A percentile compares a stretch with the other conserved stretches of the same genome.
Conservation (phyloP, 2,797 vertebrate species). For the Cirrhinus molitorella region DNA sequence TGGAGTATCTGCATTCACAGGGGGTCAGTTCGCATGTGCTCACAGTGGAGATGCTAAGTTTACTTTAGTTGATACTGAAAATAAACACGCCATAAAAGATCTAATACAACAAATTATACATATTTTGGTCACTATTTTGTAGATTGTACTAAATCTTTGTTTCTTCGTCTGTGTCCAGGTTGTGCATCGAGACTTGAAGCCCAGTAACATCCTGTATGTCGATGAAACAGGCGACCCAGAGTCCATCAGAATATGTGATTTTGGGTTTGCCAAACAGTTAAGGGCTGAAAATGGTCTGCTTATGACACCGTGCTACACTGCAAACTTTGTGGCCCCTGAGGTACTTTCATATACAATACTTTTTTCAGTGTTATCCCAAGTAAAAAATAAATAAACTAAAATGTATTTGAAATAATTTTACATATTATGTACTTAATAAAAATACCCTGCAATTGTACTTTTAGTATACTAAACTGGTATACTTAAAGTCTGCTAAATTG, state of each 20-base stretch:
- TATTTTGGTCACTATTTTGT: background rate
- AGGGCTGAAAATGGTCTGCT: conserved; percentile 93
- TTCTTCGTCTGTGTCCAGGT: conserved; percentile 78
- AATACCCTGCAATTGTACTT: too few relatives aligned
- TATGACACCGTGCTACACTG: conserved; percentile 98
- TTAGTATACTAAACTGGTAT: too few relatives aligned
- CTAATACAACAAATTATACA: background rate
- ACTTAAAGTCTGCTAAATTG: too few relatives aligned
- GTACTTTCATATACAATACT: conserved; percentile 68
- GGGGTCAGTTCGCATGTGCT: conserved; percentile 78
- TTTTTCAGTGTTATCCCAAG: background rate
- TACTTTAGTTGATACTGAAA: background rate
- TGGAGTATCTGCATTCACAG: conserved; percentile 96
- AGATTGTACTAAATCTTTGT: background rate
- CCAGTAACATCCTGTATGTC: conserved; percentile 92
- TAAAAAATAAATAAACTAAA: too few relatives aligned
- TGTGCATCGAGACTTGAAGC: conserved; percentile 96
- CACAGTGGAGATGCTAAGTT: background rate
- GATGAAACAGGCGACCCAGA: conserved; percentile 92
- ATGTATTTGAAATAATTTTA: too few relatives aligned
- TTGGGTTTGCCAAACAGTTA: conserved; percentile 95
- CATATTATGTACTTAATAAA: too few relatives aligned
- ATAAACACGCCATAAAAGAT: background rate
- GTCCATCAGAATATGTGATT: conserved; percentile 93
- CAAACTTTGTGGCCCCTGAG: conserved; percentile 97